These are phyloP conservation scores for Epistrophella euchroma DNA, from an alignment of 2,888 invertebrate species.

Conservation along the genomic window DNA sequence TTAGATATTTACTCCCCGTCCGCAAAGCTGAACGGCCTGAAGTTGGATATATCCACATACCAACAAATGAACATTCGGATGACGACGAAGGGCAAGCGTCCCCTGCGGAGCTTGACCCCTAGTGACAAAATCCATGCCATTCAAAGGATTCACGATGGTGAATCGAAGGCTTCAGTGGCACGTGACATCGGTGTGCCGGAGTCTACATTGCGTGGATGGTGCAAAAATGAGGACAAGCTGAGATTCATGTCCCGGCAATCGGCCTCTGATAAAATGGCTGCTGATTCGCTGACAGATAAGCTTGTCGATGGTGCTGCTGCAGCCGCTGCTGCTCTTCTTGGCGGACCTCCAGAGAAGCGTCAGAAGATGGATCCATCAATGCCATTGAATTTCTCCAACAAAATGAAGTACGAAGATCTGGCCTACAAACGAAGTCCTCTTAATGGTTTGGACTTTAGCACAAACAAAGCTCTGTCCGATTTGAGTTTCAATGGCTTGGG, in stretches of 20 bases:
- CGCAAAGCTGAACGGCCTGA: slow-evolving; percentile 82
- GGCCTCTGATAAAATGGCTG: slow-evolving; percentile 87
- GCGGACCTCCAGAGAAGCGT: slow-evolving; percentile 82
- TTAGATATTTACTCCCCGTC: slow-evolving; percentile 77
- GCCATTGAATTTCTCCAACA: slow-evolving; percentile 83
- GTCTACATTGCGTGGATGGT: slow-evolving; percentile 94
- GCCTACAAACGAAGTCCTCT: slow-evolving; percentile 82
- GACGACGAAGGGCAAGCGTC: slow-evolving; percentile 90
- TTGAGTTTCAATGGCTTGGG: slow-evolving; percentile 81
- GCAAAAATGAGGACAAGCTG: slow-evolving; percentile 92
- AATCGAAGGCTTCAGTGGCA: slow-evolving; percentile 93
- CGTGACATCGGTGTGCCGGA: slow-evolving; percentile 94
- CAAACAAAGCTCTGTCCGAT: slow-evolving; percentile 81
- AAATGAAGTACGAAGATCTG: slow-evolving; percentile 83
- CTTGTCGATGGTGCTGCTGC: slow-evolving; percentile 79
- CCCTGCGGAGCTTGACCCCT: slow-evolving; percentile 90
- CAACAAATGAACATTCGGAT: slow-evolving; percentile 84
- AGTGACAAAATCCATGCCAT: slow-evolving; percentile 93
- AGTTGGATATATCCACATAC: slow-evolving; percentile 83
- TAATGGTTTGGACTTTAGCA: slow-evolving; percentile 82
- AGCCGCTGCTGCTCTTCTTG: slow-evolving; percentile 78
- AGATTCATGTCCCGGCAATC: slow-evolving; percentile 89
- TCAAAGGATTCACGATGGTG: slow-evolving; percentile 92
- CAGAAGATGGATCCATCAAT: slow-evolving; percentile 81
- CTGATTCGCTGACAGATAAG: slow-evolving; percentile 81